Evolutionary conservation across 2,888 invertebrate species (phyloP), one percentile per base, ranked within the genome.

Genomic region (Antheraea assamensis): DNA sequence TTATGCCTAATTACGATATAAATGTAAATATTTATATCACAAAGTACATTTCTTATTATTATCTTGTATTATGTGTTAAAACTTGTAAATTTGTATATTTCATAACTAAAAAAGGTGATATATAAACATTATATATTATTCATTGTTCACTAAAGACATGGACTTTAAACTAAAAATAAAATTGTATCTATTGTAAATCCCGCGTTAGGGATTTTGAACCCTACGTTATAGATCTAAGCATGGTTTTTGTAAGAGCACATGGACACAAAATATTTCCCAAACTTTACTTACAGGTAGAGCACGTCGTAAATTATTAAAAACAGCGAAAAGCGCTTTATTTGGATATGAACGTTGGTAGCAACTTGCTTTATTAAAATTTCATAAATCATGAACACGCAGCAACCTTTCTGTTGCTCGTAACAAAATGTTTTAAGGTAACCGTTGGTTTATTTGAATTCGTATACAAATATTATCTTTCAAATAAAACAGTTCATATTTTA

Each of bases 281-380:
- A 70, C 35, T 58, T 70, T 70, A 55, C 27, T 70, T 42, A 58
- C 70, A 31, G 74, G 66, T 68, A 71, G 75, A 73, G 71, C n/a
- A 31, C 30, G 71, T 71, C 71, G 74, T 81, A 80, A 82, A 81
- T 82, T 79, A 80, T 80, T 79, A 77, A 82, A 78, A 81, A 81
- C 76, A 74, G 75, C 75, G 47, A 71, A 74, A 71, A 71, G 74
- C 52, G 77, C 77, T 76, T 76, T 80, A 79, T 83, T 80, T 79
- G 72, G 79, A 79, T 73, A 73, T 76, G 76, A 80, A 78, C 74
- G 77, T 77, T 74, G 72, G 72, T 66, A 66, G 72, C 71, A 68
- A 61, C 75, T 74, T 74, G 74, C 73, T 79, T 81, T 83, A 81
- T 81, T 81, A 83, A 79, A 78, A 72, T 78, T 80, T 78, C 76